These are phyloP conservation scores for Melanocharis versteri DNA, from an alignment of 2,113 vertebrate species.

Conservation along the genomic window DNA sequence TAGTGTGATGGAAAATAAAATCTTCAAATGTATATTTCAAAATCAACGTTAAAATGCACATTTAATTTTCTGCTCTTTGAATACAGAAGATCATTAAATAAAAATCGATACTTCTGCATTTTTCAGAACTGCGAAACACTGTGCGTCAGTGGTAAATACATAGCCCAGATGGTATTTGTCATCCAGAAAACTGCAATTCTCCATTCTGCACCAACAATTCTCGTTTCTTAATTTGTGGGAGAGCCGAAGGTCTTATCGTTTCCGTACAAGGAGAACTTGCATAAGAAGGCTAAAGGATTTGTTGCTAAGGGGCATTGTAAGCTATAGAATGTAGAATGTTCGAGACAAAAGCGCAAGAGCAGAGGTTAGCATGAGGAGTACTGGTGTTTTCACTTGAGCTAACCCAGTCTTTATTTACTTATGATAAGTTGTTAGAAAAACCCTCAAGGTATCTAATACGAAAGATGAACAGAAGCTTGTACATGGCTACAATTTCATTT, in stretches of 20 bases:
- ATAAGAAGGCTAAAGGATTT: background rate
- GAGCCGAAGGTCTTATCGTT: background rate
- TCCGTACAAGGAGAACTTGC: background rate
- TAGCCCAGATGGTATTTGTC: constrained; percentile 14
- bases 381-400: background rate
- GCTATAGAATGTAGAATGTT: background rate
- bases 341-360: background rate
- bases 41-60: background rate
- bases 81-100: background rate
- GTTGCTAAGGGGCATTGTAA: background rate
- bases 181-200: background rate
- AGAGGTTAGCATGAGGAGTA: background rate
- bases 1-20: background rate
- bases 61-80: background rate
- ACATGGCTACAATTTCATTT: background rate
- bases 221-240: background rate
- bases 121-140: background rate
- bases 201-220: background rate
- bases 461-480: background rate
- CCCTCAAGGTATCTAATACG: background rate
- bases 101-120: background rate
- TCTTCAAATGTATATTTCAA: background rate
- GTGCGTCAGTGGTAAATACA: background rate
- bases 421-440: background rate
- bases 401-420: background rate